Conservation (phyloP, 2,888 invertebrate species). For the Tyria jacobaeae region DNA sequence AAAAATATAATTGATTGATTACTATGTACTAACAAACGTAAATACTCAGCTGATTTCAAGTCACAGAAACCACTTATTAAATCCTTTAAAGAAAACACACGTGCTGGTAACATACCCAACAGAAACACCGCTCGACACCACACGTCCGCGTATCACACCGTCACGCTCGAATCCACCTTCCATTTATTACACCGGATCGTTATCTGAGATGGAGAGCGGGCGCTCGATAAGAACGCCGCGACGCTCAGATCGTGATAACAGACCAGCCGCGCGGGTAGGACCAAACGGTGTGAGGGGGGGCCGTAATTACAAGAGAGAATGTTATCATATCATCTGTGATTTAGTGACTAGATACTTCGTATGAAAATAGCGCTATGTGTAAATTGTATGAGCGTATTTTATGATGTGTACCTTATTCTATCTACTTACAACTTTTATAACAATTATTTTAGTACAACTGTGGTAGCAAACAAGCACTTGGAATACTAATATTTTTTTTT, state of each 20-base stretch:
- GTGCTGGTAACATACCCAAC: slow-evolving; percentile 27
- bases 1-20: too few relatives aligned
- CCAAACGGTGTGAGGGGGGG: slow-evolving; percentile 51
- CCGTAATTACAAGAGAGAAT: slow-evolving; percentile 56
- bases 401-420: background rate
- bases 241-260: slow-evolving; percentile 65
- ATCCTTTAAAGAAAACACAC: slow-evolving; percentile 35
- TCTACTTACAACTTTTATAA: background rate
- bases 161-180: slow-evolving; percentile 67
- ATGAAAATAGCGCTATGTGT: slow-evolving; percentile 50
- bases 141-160: slow-evolving; percentile 66
- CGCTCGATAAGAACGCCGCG: slow-evolving; percentile 61
- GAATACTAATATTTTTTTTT: too few relatives aligned
- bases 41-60: too few relatives aligned
- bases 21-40: too few relatives aligned
- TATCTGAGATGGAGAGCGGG: slow-evolving; percentile 67
- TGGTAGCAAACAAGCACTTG: background rate
- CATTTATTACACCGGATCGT: slow-evolving; percentile 72
- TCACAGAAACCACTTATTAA: too few relatives aligned
- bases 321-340: slow-evolving; percentile 51
- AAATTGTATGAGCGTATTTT: slow-evolving; percentile 16
- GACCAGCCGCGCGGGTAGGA: slow-evolving; percentile 40
- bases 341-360: slow-evolving; percentile 49
- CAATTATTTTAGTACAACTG: background rate
- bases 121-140: slow-evolving; percentile 37